Evolutionary conservation across 2,797 vertebrate species (phyloP).

Genomic region (Urosaurus nigricauda): DNA sequence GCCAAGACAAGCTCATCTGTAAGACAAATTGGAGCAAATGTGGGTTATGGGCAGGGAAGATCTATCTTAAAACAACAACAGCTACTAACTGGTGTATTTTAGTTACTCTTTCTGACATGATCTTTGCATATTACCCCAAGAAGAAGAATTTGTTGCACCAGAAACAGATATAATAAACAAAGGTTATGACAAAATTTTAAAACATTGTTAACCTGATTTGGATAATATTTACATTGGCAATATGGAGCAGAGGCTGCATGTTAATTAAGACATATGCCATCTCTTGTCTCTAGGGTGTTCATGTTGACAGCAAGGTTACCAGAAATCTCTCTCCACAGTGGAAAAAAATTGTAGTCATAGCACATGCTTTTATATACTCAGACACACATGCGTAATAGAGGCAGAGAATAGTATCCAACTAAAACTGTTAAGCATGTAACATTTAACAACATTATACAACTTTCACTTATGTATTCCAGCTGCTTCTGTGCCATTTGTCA

Average conservation of each 20-base stretch:
- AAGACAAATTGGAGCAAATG: neutral
- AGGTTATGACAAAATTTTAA: neutral
- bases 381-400: neutral
- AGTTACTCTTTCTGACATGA: neutral
- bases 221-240: slow-evolving; percentile 17
- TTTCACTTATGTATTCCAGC: slow-evolving; percentile 37
- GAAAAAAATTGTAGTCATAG: neutral
- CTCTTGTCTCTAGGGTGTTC: neutral
- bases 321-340: slow-evolving; percentile 6
- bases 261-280: slow-evolving; percentile 23
- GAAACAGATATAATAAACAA: neutral
- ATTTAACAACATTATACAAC: slow-evolving; percentile 15
- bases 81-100: neutral
- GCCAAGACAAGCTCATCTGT: neutral
- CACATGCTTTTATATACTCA: neutral
- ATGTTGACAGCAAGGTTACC: neutral
- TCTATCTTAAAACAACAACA: neutral
- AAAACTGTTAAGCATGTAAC: slow-evolving; percentile 15
- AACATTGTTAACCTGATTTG: neutral
- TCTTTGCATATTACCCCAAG: neutral
- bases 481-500: slow-evolving; percentile 7
- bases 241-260: neutral
- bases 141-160: neutral
- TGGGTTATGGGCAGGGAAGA: neutral
- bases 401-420: neutral